phyloP scores from a whole-genome alignment of 2,113 vertebrate species.

The Aleadryas rufinucha region DNA sequence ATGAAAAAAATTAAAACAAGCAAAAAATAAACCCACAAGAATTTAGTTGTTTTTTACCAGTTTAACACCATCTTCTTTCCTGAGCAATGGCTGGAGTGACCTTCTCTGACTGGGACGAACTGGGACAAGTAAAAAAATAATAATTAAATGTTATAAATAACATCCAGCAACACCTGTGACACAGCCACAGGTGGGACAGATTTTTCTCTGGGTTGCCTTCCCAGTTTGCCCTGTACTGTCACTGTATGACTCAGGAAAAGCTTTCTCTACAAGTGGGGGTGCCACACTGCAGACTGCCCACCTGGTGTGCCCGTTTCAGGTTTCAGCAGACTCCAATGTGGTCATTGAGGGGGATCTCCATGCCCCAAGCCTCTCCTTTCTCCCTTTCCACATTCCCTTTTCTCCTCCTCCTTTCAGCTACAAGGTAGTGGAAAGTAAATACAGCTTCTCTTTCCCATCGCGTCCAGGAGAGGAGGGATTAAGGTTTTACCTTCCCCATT shows the following conservation, averaged over 20 bases:
- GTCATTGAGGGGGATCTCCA: fast-evolving
- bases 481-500: background rate
- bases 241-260: background rate
- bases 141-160: constrained; percentile 3
- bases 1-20: background rate
- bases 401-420: background rate
- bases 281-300: background rate
- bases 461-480: background rate
- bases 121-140: constrained; percentile 4
- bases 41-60: background rate
- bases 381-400: background rate
- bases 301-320: background rate
- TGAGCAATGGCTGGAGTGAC: background rate
- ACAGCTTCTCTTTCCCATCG: background rate
- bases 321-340: background rate
- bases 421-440: background rate
- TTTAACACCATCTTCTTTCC: background rate
- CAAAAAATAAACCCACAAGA: background rate
- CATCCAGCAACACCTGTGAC: background rate
- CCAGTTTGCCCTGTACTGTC: background rate
- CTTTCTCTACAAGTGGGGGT: background rate
- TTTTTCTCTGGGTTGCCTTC: background rate
- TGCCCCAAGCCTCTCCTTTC: background rate
- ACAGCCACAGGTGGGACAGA: background rate
- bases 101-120: background rate